Evolutionary conservation across 2,797 vertebrate species (phyloP), one percentile per base, ranked within the genome.

Genomic region (Danio tinwini): DNA sequence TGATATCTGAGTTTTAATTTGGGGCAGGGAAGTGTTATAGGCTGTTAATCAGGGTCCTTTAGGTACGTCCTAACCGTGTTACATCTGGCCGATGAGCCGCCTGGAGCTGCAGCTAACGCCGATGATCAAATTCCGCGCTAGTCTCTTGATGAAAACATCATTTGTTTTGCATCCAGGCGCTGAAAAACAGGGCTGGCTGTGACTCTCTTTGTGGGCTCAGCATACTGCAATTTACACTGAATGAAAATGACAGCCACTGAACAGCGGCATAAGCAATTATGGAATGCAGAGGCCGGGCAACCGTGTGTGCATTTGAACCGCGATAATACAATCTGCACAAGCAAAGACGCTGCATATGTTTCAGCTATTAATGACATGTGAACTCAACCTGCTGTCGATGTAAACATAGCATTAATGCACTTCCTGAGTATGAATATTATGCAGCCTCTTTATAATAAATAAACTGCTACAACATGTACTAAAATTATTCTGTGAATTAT

Each of bases 1-100:
- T 75, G 77, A 83, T 81, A 85, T 82, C 81, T 55, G 72, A 73
- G 40, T 85, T 86, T 85, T 83, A 85, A 84, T 83, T 86, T 83
- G 81, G 70, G 80, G 67, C 69, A 40, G 53, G 40, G 62, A 77
- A 61, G 68, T 68, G 62, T 83, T 82, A 84, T 83, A 83, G 83
- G 81, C 81, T 83, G 81, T 82, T 84, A 83, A 84, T 87, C 75
- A 84, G 74, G 78, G 80, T 84, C 82, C 86, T 86, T 85, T 58
- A 86, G 85, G 82, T 85, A 82, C 74, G 37, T 73, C 81, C 62
- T 85, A 87, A 87, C 78, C 78, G 55, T 50, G 83, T 86, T 85
- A 85, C 80, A 86, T 82, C 78, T 85, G 83, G 76, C 78, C 80
- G 59, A 85, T 79, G 81, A 78, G 72, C 81, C 74, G 74, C 84